Base-by-base conservation (phyloP, 2,888 invertebrate genomes). In the Gandaritis pyraliata region DNA sequence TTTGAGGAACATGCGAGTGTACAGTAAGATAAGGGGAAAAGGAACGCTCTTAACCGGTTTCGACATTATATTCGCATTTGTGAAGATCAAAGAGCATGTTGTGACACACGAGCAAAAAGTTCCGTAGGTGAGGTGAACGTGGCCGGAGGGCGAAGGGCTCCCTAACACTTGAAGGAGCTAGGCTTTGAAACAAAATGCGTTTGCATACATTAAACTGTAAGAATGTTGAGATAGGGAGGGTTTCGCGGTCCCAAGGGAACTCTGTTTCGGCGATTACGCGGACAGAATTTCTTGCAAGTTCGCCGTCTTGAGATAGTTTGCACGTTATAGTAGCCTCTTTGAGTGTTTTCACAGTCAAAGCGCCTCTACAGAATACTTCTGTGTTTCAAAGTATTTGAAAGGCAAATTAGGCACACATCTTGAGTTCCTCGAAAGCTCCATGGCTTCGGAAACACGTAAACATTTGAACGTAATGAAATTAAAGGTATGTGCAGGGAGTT, bases 101-200 rank as follows among this genome's bases (percentile, higher is more conserved):
- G 86, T 87, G 89, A 88, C 86, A 87, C 81, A 85, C 83, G 78
- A 79, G 80, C 76, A 85, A 88, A 88, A 90, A 87, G 83, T 88
- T 87, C 65, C 76, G 80, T 71, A 80, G 72, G 79, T 73, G 75
- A 87, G 82, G 85, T 82, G 83, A 82, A 77, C 82, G 76, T 69
- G 73, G 87, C 90, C 81, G 57, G 84, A 86, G 89, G 91, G 90
- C 81, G 57, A 83, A 86, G 89, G 91, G 90, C 80, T 80, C 83
- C 85, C 77, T 70, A 86, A 84, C 86, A 77, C 87, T 85, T 84
- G 82, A 86, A 90, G 89, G 91, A 87, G 84, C 85, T 77, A 86
- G 85, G 88, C 90, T 92, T 91, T 90, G 91, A 90, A 91, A 92
- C 91, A 92, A 92, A 92, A 91, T 92, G 91, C 91, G 91, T 92